Base-by-base conservation (phyloP, 1,140 invertebrate species). In the Calephelis nemesis region DNA sequence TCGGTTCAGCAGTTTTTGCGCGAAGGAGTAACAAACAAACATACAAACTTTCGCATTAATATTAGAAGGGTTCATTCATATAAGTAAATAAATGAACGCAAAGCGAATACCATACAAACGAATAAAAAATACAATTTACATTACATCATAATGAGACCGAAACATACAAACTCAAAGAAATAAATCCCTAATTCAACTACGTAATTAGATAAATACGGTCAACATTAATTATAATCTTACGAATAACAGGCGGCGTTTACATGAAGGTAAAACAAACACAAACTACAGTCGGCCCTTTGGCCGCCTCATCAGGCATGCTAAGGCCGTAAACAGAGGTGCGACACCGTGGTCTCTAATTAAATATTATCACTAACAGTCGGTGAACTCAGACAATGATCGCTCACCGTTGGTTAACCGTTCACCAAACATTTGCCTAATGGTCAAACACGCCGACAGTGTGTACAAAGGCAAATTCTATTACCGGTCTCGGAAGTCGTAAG, bases 281-380 rank as follows among this genome's bases (percentile, higher is more conserved):
- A 85, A 86, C 79, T 80, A 80, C 78, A 74, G 80, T 77, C 77
- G 84, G 79, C 80, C 65, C 82, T 84, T 82, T 84, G 76, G 54
- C 15, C 15, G 73, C 73, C 70, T 75, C 77, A 73, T 79, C 74
- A 78, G 69, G 69, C 73, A 77, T 72, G 69, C 74, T 65, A 68
- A 74, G 47, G 47, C 73, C 69, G 67, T 68, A 70, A 77, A 73
- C 78, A 81, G 70, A 87, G 87, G 87, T 87, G 87, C 81, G 82
- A 88, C 84, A 85, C 72, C 79, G 76, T 74, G 72, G 75, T 74
- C 82, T 82, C 85, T 90, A 88, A 90, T 90, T 89, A 90, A 89
- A 90, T 88, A 90, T 90, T 88, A 87, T 85, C 84, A 87, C 76
- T 82, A 69, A 77, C 62, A 72, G 67, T 68, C 70, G 68, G 70